These are phyloP conservation scores for Chromis chromis DNA, from an alignment of 2,797 vertebrate species.

Conservation along the genomic window DNA sequence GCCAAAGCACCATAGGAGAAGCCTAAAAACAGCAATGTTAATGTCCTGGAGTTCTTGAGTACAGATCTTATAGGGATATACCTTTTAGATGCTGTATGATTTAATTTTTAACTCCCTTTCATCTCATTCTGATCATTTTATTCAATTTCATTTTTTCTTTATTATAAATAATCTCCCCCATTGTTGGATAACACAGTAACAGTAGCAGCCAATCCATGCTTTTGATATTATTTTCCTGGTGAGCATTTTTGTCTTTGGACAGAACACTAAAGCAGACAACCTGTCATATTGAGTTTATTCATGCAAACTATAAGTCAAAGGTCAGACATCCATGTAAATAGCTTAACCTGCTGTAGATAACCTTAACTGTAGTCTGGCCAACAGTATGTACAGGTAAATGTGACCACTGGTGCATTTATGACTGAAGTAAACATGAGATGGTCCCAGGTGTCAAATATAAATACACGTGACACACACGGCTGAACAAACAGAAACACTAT, in stretches of 20 bases:
- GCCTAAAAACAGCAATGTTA: not conserved
- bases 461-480: conserved; percentile 27
- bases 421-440: conserved; percentile 36
- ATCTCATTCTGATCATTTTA: not conserved
- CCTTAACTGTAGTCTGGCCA: conserved; percentile 3
- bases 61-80: not conserved
- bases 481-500: conserved; percentile 23
- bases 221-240: not conserved
- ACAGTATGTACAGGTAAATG: conserved; percentile 6
- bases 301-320: conserved; percentile 17
- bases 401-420: conserved; percentile 43
- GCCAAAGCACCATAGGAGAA: not conserved
- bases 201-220: not conserved
- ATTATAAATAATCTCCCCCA: too few species aligned
- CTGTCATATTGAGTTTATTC: conserved; percentile 24
- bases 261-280: not conserved
- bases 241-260: not conserved
- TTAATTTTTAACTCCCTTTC: not conserved
- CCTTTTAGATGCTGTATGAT: not conserved
- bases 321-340: conserved; percentile 1
- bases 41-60: not conserved
- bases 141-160: too few species aligned
- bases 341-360: conserved; percentile 4
- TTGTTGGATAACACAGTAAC: not conserved
- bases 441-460: conserved; percentile 41